Evolutionary conservation across 2,797 vertebrate species (phyloP).

Genomic region (Etheostoma perlongum): DNA sequence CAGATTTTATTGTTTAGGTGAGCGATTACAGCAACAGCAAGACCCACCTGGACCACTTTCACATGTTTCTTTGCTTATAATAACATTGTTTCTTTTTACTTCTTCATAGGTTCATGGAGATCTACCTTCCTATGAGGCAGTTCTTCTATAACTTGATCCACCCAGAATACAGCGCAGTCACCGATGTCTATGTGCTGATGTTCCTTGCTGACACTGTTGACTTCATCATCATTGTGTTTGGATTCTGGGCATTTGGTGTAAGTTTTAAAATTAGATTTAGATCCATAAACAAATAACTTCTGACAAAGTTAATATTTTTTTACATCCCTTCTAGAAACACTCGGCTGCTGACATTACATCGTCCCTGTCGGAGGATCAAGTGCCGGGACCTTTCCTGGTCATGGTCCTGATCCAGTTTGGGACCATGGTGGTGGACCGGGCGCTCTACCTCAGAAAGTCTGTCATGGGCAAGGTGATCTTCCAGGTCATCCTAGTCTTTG

Average conservation of each 20-base stretch:
- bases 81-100: background rate
- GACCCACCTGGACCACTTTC: background rate
- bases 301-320: background rate
- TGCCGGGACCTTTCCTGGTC: constrained; percentile 95
- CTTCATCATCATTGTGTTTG: constrained; percentile 98
- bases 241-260: constrained; percentile 99
- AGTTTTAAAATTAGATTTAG: constrained; percentile 55
- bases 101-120: constrained; percentile 87
- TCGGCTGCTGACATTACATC: constrained; percentile 96
- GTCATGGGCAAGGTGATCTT: constrained; percentile 98
- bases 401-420: constrained; percentile 99
- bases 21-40: background rate
- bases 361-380: constrained; percentile 97
- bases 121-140: constrained; percentile 94
- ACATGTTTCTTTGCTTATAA: background rate
- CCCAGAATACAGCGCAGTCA: constrained; percentile 98
- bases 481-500: constrained; percentile 97
- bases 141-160: constrained; percentile 99
- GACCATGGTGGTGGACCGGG: constrained; percentile 98
- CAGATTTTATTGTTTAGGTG: background rate
- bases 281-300: background rate
- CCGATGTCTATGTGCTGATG: constrained; percentile 98
- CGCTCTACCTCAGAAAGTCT: constrained; percentile 96
- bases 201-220: constrained; percentile 97
- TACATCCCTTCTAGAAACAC: constrained; percentile 90